These are phyloP conservation scores for Channallabes apus DNA, from an alignment of 2,797 vertebrate genomes.

Conservation along the genomic window DNA sequence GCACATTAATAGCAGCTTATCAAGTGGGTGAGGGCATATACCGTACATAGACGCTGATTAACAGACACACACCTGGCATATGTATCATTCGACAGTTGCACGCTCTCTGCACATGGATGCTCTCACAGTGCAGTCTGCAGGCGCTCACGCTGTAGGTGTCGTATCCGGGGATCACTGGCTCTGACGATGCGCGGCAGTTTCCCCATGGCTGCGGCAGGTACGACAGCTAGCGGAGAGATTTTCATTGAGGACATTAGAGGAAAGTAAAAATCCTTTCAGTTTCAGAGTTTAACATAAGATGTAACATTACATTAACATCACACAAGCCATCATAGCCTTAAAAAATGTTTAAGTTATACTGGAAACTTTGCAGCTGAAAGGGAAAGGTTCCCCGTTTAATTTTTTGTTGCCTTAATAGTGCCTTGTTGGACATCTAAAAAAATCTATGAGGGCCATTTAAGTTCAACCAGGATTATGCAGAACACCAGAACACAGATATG, in stretches of 20 bases:
- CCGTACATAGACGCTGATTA: not conserved
- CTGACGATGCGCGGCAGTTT: constrained; percentile 87
- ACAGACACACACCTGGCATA: constrained; percentile 86
- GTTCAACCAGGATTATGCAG: no score
- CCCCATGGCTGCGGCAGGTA: constrained; percentile 99
- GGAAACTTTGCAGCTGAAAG: not conserved
- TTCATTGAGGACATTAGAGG: constrained; percentile 25
- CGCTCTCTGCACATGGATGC: constrained; percentile 85
- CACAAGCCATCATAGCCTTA: no score
- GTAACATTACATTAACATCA: no score
- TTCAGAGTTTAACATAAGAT: not conserved
- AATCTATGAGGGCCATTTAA: no score
- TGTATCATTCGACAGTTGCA: constrained; percentile 98
- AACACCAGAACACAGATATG: no score
- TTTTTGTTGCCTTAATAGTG: not conserved
- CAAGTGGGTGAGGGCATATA: not conserved
- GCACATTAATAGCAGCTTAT: constrained; percentile 15
- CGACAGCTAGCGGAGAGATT: constrained; percentile 78
- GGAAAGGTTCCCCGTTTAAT: not conserved
- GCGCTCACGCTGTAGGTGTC: constrained; percentile 95
- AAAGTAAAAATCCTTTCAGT: not conserved
- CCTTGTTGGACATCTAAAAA: not conserved
- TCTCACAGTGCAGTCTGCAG: constrained; percentile 94
- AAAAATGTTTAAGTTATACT: no score
- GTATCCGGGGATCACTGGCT: constrained; percentile 88